Conservation (phyloP, 1,140 invertebrate genomes). For the Hyposmocoma kahamanoa region DNA sequence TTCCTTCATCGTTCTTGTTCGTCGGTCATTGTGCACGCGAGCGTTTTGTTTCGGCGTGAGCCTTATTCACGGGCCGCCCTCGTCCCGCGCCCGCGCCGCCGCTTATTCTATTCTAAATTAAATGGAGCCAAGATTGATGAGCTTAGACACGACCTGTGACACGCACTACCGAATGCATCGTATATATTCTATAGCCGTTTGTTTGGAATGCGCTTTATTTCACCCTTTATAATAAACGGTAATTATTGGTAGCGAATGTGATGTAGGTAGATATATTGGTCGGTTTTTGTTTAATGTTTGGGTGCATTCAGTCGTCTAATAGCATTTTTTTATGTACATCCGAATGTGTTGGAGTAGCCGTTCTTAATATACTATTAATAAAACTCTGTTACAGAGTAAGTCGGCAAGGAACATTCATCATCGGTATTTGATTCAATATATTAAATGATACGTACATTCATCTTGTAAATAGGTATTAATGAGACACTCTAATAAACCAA, state of each 20-base stretch:
- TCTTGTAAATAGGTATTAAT: too few relatives aligned
- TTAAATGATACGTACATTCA: neutral
- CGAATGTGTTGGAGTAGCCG: constrained; percentile 30
- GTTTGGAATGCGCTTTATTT: constrained; percentile 59
- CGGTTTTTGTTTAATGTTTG: constrained; percentile 49
- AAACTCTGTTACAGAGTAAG: constrained; percentile 32
- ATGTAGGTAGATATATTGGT: constrained; percentile 21
- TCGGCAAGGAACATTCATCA: constrained; percentile 24
- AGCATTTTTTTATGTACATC: constrained; percentile 41
- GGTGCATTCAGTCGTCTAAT: constrained; percentile 45
- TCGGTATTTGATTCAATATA: constrained; percentile 7
- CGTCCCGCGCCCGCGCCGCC: constrained; percentile 16
- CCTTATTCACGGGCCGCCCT: constrained; percentile 29
- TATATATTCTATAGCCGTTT: constrained; percentile 20
- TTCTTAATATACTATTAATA: constrained; percentile 50
- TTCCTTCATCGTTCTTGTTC: too few relatives aligned
- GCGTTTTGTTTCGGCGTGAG: constrained; percentile 48
- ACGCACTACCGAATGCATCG: constrained; percentile 62
- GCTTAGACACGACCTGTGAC: constrained; percentile 67
- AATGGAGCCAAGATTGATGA: constrained; percentile 68
- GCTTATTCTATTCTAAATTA: constrained; percentile 54
- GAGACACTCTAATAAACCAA: too few relatives aligned
- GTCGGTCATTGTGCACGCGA: constrained; percentile 48
- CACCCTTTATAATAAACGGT: constrained; percentile 57
- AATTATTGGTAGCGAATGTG: constrained; percentile 50